Percentiles rank a stretch among this genome's conserved stretches.
Conservation (phyloP, 2,888 invertebrate genomes). For the Tryphoninae sp. region DNA sequence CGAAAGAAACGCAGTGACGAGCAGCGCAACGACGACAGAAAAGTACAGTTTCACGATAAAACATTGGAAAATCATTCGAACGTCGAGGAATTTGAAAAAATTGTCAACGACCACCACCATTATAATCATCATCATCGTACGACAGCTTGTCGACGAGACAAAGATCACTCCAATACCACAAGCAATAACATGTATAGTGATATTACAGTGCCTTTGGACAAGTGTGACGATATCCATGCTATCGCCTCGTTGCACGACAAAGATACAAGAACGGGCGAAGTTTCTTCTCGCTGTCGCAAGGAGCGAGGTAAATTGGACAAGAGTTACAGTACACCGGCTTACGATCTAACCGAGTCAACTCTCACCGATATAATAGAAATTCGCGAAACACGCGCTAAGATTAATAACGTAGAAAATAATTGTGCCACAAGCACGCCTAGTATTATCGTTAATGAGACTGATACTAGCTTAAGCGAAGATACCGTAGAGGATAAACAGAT, state of each 20-base stretch:
- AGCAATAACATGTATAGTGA: slow-evolving; percentile 58
- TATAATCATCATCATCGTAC: slow-evolving; percentile 68
- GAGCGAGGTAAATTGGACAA: slow-evolving; percentile 87
- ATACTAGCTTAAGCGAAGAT: slow-evolving; percentile 65
- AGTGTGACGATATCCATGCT: slow-evolving; percentile 45
- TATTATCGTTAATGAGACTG: slow-evolving; percentile 72
- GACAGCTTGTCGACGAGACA: slow-evolving; percentile 47
- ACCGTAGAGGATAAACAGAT: slow-evolving; percentile 62
- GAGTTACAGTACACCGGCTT: slow-evolving; percentile 91
- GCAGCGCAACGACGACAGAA: slow-evolving; percentile 58
- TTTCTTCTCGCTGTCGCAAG: slow-evolving; percentile 64
- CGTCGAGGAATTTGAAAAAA: slow-evolving; percentile 44
- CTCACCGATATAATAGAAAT: slow-evolving; percentile 68
- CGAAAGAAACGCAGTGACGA: slow-evolving; percentile 70
- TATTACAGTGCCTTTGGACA: slow-evolving; percentile 65
- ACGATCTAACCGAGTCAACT: slow-evolving; percentile 84
- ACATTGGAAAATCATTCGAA: slow-evolving; percentile 60
- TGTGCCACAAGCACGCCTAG: slow-evolving; percentile 65
- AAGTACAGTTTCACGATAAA: slow-evolving; percentile 76
- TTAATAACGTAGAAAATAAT: slow-evolving; percentile 52
- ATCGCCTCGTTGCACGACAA: slow-evolving; percentile 32
- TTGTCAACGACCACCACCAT: slow-evolving; percentile 51
- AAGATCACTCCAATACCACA: slow-evolving; percentile 13
- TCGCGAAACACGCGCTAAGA: slow-evolving; percentile 58
- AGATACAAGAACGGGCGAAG: slow-evolving; percentile 38